Percentiles rank a stretch among this genome's conserved stretches.
phyloP scores from a whole-genome alignment of 2,797 vertebrate genomes.

The Alfaro cultratus region DNA sequence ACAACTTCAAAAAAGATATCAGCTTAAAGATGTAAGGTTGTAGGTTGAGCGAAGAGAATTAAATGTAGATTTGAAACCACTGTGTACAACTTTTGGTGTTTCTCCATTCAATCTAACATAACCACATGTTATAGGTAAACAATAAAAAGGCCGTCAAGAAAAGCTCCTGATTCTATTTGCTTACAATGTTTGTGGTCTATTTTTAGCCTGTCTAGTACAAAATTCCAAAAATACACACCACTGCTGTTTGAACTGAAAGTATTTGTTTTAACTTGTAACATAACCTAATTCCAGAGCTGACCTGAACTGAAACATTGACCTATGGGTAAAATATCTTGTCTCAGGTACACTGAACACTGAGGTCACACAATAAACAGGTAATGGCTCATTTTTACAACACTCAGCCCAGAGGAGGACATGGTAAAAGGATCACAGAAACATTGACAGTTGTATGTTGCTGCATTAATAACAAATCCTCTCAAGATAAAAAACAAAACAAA shows the following conservation, averaged over 20 bases:
- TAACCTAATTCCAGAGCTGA: slow-evolving; percentile 33
- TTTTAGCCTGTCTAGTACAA: slow-evolving; percentile 62
- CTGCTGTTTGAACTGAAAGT: slow-evolving; percentile 37
- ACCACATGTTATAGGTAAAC: not conserved
- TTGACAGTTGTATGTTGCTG: slow-evolving; percentile 21
- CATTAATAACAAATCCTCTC: slow-evolving; percentile 21
- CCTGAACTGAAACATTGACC: slow-evolving; percentile 35
- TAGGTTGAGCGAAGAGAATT: not conserved
- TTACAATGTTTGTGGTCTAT: slow-evolving; percentile 54
- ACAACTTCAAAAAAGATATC: slow-evolving; percentile 22
- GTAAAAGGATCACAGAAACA: slow-evolving; percentile 36
- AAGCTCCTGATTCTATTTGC: slow-evolving; percentile 39
- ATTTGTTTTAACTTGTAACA: slow-evolving; percentile 68
- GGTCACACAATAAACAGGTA: slow-evolving; percentile 30
- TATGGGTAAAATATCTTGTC: slow-evolving; percentile 35
- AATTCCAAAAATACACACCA: slow-evolving; percentile 49
- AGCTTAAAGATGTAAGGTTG: slow-evolving; percentile 16
- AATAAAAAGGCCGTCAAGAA: slow-evolving; percentile 23
- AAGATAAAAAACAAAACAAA: slow-evolving; percentile 13
- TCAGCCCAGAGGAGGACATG: slow-evolving; percentile 27
- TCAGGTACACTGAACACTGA: slow-evolving; percentile 31
- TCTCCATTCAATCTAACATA: not conserved
- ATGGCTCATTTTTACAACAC: slow-evolving; percentile 20
- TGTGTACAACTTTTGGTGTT: not conserved
- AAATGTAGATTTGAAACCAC: slow-evolving; percentile 5